Conservation (phyloP, 2,113 vertebrate genomes). For the Jaculus jaculus region DNA sequence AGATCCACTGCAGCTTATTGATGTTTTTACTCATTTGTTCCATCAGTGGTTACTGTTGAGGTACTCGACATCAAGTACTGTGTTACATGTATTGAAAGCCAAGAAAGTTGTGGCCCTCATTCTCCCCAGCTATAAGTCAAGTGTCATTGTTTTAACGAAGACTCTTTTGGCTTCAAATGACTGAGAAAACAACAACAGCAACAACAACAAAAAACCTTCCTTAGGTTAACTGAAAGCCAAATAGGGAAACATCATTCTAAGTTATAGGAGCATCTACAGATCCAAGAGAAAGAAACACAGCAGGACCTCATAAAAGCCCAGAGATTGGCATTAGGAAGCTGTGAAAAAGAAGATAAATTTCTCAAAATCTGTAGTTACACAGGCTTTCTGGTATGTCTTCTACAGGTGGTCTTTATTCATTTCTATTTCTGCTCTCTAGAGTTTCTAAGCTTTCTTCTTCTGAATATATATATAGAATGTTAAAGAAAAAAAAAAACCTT, state of each 20-base stretch:
- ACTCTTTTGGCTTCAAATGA: conserved; percentile 13
- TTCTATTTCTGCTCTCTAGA: background rate
- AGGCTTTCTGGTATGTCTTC: background rate
- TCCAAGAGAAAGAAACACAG: background rate
- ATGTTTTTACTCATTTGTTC: background rate
- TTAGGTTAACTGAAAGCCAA: conserved; percentile 4
- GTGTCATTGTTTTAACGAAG: background rate
- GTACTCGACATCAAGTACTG: background rate
- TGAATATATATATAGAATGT: background rate
- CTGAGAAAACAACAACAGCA: background rate
- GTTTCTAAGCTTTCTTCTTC: background rate
- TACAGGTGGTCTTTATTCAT: background rate
- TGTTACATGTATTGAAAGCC: background rate
- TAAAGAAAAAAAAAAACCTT: background rate
- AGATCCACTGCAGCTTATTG: background rate
- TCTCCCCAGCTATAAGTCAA: background rate
- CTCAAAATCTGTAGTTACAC: background rate
- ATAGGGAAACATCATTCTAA: conserved; percentile 4
- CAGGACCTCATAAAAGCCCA: background rate
- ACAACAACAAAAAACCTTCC: background rate
- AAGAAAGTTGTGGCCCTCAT: background rate
- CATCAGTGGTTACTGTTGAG: background rate
- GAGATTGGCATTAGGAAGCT: background rate
- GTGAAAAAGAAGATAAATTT: background rate
- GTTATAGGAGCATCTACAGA: background rate